Evolutionary conservation across 2,888 invertebrate genomes (phyloP), one percentile per base, ranked within the genome.

Genomic region (Agapetus fuscipes): DNA sequence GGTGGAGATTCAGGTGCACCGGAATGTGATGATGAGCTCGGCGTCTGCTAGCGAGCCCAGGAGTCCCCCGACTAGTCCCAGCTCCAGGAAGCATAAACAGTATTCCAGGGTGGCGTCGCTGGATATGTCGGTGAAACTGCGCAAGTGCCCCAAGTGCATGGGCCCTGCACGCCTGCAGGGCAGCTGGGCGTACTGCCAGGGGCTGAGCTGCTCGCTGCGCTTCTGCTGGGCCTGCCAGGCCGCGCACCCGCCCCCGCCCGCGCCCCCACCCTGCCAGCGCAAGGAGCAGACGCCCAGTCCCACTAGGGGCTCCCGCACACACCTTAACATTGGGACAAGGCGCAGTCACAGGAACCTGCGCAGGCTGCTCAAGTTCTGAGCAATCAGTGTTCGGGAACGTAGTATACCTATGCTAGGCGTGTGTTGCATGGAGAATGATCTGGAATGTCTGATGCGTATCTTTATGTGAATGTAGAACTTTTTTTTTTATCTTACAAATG

Each of bases 171-270:
- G 64, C 52, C 58, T 69, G n/a, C 64, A 61, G 30, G 54, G 59
- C 42, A 65, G 66, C 52, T 73, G 72, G 72, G 66, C 64, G 35
- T 65, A 69, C 54, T 75, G 74, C 54, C 65, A 64, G 48, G 64
- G 64, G 52, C 49, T 46, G 39, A 60, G 61, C 49, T 72, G 72
- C 57, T 54, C 63, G 30, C 66, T 65, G 57, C 62, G 67, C 54
- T 75, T 69, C 55, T 72, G 73, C 55, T 65, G 60, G 49, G 60
- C 61, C 54, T 74, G 69, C 52, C 62, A 57, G 40, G 62, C 61
- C 48, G 56, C 55, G 36, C 55, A 63, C 48, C 68, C 67, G 52
- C n/a, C n/a, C n/a, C 4, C 4, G 9, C 60, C 63, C 51, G 60
- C 61, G 55, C 64, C 58, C 54, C 60, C 46, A 35, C 68, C 69